Conservation (phyloP, 2,113 vertebrate genomes). For the Chrysemys picta region DNA sequence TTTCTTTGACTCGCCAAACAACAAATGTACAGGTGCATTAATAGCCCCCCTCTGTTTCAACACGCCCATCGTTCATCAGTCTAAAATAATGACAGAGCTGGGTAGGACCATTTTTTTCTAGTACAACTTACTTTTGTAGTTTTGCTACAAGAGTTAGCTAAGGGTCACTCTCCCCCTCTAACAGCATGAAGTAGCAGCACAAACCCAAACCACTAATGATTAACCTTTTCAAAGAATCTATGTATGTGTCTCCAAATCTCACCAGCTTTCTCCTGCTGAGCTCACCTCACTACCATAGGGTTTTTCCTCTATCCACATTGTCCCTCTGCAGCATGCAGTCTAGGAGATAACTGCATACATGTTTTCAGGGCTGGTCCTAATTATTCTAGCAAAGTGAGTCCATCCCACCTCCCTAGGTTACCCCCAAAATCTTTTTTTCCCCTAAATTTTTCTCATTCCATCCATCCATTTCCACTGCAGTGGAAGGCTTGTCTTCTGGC, state of each 20-base stretch:
- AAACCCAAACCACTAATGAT: conserved; percentile 1
- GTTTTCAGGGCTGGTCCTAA: neutral
- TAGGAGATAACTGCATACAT: neutral
- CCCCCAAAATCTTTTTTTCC: neutral
- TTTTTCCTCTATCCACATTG: conserved; percentile 8
- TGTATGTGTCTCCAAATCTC: conserved; percentile 8
- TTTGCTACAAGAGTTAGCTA: neutral
- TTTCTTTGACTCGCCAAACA: neutral
- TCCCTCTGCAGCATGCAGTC: neutral
- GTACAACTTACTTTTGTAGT: neutral
- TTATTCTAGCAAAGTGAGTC: neutral
- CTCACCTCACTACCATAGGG: neutral
- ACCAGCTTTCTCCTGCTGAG: conserved; percentile 5
- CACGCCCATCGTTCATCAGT: neutral
- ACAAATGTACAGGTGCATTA: neutral
- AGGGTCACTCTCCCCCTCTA: neutral
- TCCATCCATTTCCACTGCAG: neutral
- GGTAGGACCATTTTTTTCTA: neutral
- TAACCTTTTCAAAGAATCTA: neutral
- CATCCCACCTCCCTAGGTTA: neutral
- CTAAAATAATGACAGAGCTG: neutral
- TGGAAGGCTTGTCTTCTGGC: neutral
- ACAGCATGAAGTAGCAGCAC: neutral
- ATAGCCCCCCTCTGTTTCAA: neutral
- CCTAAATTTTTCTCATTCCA: neutral